Base-by-base conservation (phyloP, 1,140 invertebrate genomes). In the Hydropsyche tenuis region DNA sequence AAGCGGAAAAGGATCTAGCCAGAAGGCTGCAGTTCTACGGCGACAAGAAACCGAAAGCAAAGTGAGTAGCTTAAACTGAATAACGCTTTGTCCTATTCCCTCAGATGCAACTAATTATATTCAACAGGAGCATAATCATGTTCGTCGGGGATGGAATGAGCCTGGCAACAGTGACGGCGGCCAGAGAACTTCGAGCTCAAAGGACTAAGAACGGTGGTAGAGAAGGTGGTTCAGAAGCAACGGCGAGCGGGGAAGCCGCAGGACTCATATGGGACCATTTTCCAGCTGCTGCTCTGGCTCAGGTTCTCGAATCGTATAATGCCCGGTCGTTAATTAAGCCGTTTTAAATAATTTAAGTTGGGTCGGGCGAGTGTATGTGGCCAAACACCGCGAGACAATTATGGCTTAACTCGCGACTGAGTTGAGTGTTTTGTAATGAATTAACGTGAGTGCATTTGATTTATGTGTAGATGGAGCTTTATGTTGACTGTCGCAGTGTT, bases 71-170 rank as follows among this genome's bases (percentile, higher is more conserved):
- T 20, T 16, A 4, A 3, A 37, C 9, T 9, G 30, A 9, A 37
- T 37, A 37, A 3, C 3, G 30, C 30, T 9, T 37, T 37, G 9
- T n/a, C n/a, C n/a, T n/a, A 37, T 37, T 4, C 30, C 30, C 30
- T 37, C 30, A 1, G 25, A n/a, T 56, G 20, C 48, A 16, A 68
- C 18, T 43, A 43, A 51, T 51, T 62, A 14, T 75, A 18, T 53
- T 53, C n/a, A 60, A 60, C 56, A 86, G 85, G 78, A 86, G 85
- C 79, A 87, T 94, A n/a, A 90, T 94, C 30, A 82, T 95, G 48
- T 91, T 94, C 78, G 86, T 95, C 3, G 93, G 92, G 0, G 93
- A 95, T 82, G 93, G 93, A 9, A 93, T 94, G 90, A 91, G 92
- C 20, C 84, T 93, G 51, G 87, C 91, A 0, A 93, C 93, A 0